Evolutionary conservation across 2,888 invertebrate species (phyloP), one percentile per base, ranked within the genome.

Genomic region (Hedychridium roseum): DNA sequence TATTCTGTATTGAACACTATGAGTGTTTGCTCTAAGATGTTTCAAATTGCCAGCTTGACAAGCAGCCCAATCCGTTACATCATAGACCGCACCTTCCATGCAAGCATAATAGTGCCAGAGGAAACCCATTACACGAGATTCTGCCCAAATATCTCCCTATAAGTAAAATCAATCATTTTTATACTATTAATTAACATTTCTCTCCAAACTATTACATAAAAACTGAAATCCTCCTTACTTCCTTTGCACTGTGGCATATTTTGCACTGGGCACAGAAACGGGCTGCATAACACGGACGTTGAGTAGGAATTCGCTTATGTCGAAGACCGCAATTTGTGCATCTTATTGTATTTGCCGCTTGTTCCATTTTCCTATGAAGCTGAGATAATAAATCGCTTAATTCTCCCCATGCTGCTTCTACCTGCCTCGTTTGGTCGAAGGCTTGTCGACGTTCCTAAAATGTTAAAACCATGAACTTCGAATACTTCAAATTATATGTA

Each of bases 51-150:
- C 84, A 69, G 89, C 91, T 83, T 96, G 94, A 80, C 97, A 97
- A 60, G 92, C 90, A 15, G 96, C 97, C 97, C 97, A 97, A 80
- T 96, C 94, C 34, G 95, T 96, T 68, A 97, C 95, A 81, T 97
- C 94, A 79, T 94, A 97, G 20, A 97, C 91, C 54, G 90, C 91
- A 44, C 94, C 94, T 79, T 97, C 96, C 94, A 97, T 96, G 70
- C 95, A 92, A 41, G 97, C 95, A 80, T 92, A 94, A 83, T 96
- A 97, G 82, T 93, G 91, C 90, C 95, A 94, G 36, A 92, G 85
- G 65, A 95, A 86, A 11, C 96, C 95, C 81, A 94, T 84, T 82
- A 92, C 86, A 68, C 86, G 86, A 30, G 93, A 92, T 81, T 97
- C 97, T 35, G 96, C 95, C 97, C 97, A 96, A 68, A 96, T 94